Percentiles rank a stretch among this genome's conserved stretches.
Evolutionary conservation across 2,888 invertebrate genomes (phyloP).

Genomic region (Eudemis profundana): DNA sequence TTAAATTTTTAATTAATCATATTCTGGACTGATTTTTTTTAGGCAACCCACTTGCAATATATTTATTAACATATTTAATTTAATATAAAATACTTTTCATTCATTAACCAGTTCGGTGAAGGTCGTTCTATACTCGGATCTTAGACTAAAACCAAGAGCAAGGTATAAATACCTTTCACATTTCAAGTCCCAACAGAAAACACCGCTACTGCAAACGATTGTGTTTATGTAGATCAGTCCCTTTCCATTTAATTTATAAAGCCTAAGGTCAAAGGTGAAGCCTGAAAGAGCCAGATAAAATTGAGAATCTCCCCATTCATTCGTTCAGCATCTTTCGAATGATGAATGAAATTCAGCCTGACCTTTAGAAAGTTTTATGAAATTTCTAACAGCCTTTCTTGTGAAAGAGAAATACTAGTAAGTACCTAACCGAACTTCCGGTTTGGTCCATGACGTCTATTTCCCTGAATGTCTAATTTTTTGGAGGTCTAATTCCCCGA

Average conservation of each 20-base stretch:
- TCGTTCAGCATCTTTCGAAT: conserved; percentile 7
- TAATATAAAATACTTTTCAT: too few relatives aligned
- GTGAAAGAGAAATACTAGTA: not conserved
- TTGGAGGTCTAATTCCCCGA: too few relatives aligned
- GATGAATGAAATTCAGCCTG: conserved; percentile 12
- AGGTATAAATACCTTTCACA: not conserved
- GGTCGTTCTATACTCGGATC: too few relatives aligned
- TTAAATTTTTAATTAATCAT: too few relatives aligned
- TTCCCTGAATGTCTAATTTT: too few relatives aligned
- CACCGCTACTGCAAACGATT: not conserved
- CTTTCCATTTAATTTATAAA: conserved; percentile 17
- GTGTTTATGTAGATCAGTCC: not conserved
- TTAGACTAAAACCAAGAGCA: not conserved
- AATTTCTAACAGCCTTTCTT: not conserved
- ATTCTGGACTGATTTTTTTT: too few relatives aligned
- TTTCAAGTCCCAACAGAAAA: not conserved
- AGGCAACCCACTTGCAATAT: too few relatives aligned
- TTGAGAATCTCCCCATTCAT: conserved; percentile 3
- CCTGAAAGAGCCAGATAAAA: conserved; percentile 15
- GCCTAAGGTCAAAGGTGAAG: conserved; percentile 26
- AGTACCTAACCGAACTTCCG: too few relatives aligned
- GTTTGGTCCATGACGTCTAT: too few relatives aligned
- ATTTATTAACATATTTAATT: too few relatives aligned
- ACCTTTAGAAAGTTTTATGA: conserved; percentile 13
- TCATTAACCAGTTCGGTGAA: too few relatives aligned